phyloP scores from a whole-genome alignment of 2,113 vertebrate species.

The Aspiorhynchus laticeps region DNA sequence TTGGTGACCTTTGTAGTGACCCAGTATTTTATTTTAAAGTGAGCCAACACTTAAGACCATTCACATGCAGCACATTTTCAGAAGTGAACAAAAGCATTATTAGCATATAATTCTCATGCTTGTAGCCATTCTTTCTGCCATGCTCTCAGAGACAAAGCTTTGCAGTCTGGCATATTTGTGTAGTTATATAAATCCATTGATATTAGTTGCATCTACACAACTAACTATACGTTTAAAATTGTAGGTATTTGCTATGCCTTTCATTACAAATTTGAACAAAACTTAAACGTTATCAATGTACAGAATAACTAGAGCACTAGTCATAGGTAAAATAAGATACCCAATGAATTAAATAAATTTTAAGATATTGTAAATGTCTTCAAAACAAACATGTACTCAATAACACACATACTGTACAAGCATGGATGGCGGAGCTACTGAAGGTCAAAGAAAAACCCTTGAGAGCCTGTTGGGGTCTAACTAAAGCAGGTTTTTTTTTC shows the following conservation, averaged over 20 bases:
- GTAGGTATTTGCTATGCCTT: neutral
- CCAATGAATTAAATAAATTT: neutral
- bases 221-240: neutral
- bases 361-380: neutral
- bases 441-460: neutral
- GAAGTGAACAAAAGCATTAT: neutral
- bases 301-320: neutral
- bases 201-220: neutral
- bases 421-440: neutral
- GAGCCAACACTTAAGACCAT: neutral
- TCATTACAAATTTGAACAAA: neutral
- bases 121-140: slow-evolving; percentile 28
- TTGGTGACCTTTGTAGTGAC: neutral
- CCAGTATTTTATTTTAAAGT: neutral
- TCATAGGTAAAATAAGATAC: no score
- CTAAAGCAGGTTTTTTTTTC: neutral
- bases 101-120: slow-evolving; percentile 26
- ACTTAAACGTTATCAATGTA: no score
- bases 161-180: neutral
- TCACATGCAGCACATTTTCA: slow-evolving; percentile 6
- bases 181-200: slow-evolving; percentile 6
- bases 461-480: neutral
- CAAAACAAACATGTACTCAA: neutral
- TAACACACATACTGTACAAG: neutral
- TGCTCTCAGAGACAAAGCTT: slow-evolving; percentile 31